Percentiles rank a stretch among this genome's conserved stretches.
Evolutionary conservation across 2,113 vertebrate species (phyloP).

Genomic region (Lophius piscatorius): DNA sequence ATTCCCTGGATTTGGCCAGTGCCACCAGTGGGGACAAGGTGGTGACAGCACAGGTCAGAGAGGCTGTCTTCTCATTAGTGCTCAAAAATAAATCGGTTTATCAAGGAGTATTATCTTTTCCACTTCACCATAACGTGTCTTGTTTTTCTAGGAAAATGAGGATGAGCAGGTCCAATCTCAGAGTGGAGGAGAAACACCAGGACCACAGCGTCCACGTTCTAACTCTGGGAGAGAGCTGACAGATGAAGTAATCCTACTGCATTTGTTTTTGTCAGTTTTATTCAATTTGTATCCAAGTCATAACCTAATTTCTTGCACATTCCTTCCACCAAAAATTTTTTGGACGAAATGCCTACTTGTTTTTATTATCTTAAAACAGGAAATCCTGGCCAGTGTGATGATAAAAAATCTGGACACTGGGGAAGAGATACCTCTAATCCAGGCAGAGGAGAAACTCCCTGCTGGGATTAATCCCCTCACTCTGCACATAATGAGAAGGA

Average conservation of each 20-base stretch:
- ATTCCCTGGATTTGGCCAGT: slow-evolving; percentile 96
- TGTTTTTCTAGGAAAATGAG: slow-evolving; percentile 88
- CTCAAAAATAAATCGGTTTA: not conserved
- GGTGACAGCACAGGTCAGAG: slow-evolving; percentile 92
- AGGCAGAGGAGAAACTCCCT: slow-evolving; percentile 97
- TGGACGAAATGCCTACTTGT: not conserved
- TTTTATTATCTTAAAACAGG: slow-evolving; percentile 76
- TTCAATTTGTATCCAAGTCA: slow-evolving; percentile 9
- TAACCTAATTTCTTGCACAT: not conserved
- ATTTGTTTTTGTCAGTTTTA: slow-evolving; percentile 1
- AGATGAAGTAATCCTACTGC: slow-evolving; percentile 87
- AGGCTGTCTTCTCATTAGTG: not conserved
- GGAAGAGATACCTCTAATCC: slow-evolving; percentile 97
- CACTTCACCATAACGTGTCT: not conserved
- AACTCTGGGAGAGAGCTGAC: slow-evolving; percentile 97
- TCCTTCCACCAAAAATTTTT: not conserved
- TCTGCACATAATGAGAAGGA: slow-evolving; percentile 98
- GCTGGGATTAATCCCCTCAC: slow-evolving; percentile 98
- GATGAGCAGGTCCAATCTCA: slow-evolving; percentile 81
- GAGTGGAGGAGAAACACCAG: slow-evolving; percentile 81
- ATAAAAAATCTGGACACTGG: slow-evolving; percentile 99
- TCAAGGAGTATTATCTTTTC: not conserved
- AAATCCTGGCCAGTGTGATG: slow-evolving; percentile 99
- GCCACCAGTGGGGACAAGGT: slow-evolving; percentile 97
- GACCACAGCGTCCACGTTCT: slow-evolving; percentile 94